A percentile compares a stretch with the other conserved stretches of the same genome.
These are phyloP conservation scores for Tenthredo scrophulariae DNA, from an alignment of 2,888 invertebrate genomes.

Conservation along the genomic window DNA sequence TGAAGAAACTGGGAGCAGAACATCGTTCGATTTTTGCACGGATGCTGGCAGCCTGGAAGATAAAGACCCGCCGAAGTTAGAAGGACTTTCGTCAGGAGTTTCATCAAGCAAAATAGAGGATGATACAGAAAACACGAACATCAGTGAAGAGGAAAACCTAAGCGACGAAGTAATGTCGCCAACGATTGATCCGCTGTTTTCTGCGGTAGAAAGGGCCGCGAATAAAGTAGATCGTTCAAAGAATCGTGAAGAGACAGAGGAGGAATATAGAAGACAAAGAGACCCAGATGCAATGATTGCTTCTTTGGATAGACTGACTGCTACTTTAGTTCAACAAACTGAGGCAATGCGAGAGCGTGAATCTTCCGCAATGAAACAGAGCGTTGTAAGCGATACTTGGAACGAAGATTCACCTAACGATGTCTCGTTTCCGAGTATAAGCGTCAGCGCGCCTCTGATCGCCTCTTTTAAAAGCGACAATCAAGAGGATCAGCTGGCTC, in stretches of 20 bases:
- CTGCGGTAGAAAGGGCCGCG: constrained; percentile 56
- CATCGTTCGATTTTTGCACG: constrained; percentile 18
- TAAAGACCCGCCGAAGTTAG: background rate
- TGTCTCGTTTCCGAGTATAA: constrained; percentile 90
- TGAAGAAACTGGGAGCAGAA: background rate
- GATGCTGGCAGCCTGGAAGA: background rate
- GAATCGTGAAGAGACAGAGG: constrained; percentile 61
- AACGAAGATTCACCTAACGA: constrained; percentile 90
- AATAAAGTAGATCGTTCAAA: constrained; percentile 38
- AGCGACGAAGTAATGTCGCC: constrained; percentile 38
- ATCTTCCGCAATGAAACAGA: constrained; percentile 74
- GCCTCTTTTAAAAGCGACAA: constrained; percentile 85
- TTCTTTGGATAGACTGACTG: constrained; percentile 84
- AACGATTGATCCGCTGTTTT: constrained; percentile 57
- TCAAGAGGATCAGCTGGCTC: constrained; percentile 62
- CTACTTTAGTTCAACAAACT: constrained; percentile 84
- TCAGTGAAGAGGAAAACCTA: constrained; percentile 40
- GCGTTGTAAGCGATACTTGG: constrained; percentile 85
- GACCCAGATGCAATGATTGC: constrained; percentile 86
- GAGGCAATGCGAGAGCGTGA: constrained; percentile 81
- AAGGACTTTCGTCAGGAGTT: background rate
- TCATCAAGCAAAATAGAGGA: constrained; percentile 34
- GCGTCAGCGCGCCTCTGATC: constrained; percentile 86
- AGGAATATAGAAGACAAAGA: constrained; percentile 79
- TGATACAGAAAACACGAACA: constrained; percentile 26